Conservation (phyloP, 2,113 vertebrate genomes). For the Zosterops borbonicus region DNA sequence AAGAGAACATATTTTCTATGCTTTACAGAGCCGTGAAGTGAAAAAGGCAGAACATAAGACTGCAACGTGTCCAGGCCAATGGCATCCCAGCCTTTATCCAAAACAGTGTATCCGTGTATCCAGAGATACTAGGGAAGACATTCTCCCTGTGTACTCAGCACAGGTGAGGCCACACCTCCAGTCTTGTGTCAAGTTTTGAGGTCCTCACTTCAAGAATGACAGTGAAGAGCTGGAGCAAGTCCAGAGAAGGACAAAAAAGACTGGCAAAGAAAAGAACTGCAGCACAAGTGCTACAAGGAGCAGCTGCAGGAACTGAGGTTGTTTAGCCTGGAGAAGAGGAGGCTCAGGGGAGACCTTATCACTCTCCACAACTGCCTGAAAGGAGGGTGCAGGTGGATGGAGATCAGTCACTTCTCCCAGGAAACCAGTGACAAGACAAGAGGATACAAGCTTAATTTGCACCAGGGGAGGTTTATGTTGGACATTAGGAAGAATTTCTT, state of each 20-base stretch:
- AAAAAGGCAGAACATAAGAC: neutral
- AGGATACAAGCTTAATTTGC: too few relatives aligned
- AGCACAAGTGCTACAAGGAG: neutral
- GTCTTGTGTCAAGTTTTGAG: neutral
- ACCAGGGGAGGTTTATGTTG: neutral
- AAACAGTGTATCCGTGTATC: neutral
- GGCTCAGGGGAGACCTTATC: too few relatives aligned
- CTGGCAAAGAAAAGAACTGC: neutral
- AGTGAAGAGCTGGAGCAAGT: neutral
- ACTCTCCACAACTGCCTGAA: rapidly evolving
- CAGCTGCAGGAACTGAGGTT: neutral
- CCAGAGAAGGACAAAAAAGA: neutral
- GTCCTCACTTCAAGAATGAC: neutral
- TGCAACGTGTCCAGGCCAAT: neutral
- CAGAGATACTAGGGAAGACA: neutral
- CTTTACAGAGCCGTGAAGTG: neutral
- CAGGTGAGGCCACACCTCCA: neutral
- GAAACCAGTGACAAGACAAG: neutral
- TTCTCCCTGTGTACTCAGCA: neutral
- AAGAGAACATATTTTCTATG: neutral
- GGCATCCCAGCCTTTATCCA: neutral
- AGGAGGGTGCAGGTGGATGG: neutral
- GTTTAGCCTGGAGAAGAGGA: neutral
- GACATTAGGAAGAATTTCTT: neutral
- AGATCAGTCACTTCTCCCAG: neutral